These are phyloP conservation scores for Tenualosa ilisha DNA, from an alignment of 2,797 vertebrate genomes.

Conservation along the genomic window DNA sequence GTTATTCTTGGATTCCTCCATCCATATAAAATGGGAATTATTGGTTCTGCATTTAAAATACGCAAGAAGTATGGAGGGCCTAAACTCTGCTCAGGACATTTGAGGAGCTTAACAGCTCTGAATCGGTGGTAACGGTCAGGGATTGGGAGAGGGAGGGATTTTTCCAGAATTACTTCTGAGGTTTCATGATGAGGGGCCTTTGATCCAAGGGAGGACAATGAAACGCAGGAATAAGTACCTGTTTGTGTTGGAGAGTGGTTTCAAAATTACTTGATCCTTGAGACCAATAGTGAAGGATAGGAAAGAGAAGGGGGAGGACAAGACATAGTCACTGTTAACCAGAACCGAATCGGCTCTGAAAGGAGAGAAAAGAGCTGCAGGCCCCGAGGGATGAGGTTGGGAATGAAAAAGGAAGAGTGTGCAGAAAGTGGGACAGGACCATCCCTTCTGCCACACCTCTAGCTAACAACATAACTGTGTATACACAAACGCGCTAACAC, in stretches of 20 bases:
- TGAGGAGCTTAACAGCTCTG: constrained; percentile 30
- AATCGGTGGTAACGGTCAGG: constrained; percentile 5
- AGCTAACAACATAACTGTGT: not conserved
- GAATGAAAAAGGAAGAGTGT: constrained; percentile 4
- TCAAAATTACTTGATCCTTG: constrained; percentile 7
- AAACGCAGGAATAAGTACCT: constrained; percentile 24
- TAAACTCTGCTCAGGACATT: not conserved
- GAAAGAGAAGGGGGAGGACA: not conserved
- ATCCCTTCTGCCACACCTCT: not conserved
- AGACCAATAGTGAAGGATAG: not conserved
- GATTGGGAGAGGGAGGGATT: not conserved
- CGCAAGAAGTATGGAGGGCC: constrained; percentile 30
- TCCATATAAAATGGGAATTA: constrained; percentile 48
- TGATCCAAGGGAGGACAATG: constrained; percentile 22
- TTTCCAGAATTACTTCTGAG: constrained; percentile 20
- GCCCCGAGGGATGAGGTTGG: not conserved
- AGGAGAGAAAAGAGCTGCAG: not conserved
- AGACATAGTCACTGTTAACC: not conserved
- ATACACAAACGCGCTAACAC: not conserved
- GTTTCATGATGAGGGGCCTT: constrained; percentile 19
- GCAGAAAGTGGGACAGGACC: constrained; percentile 2
- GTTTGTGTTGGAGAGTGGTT: constrained; percentile 2
- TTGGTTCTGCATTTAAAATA: constrained; percentile 50
- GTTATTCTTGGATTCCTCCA: constrained; percentile 53
- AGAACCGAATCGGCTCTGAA: not conserved